These are phyloP conservation scores for Cephalophus harveyi DNA, from an alignment of 2,113 vertebrate species.

Conservation along the genomic window DNA sequence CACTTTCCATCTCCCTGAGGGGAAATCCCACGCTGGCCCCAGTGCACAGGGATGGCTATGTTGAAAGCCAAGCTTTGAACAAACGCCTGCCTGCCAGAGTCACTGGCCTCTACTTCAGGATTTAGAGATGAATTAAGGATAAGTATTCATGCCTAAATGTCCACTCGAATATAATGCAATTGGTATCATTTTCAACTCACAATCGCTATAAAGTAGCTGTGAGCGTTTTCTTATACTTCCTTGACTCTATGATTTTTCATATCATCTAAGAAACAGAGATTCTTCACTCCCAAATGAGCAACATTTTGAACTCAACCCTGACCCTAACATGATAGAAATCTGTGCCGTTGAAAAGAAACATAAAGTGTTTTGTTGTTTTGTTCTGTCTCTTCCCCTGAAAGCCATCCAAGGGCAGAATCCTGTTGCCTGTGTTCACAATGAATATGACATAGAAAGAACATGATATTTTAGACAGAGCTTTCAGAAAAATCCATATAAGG, in stretches of 20 bases:
- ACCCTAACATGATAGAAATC: conserved; percentile 72
- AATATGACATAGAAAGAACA: conserved; percentile 63
- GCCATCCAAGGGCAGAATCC: conserved; percentile 73
- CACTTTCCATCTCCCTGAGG: conserved; percentile 58
- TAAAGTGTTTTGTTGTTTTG: conserved; percentile 70
- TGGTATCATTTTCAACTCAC: conserved; percentile 9
- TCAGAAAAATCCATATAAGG: conserved; percentile 76
- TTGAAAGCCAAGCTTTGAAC: conserved; percentile 48
- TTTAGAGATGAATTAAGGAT: conserved; percentile 59
- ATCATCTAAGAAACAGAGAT: conserved; percentile 65
- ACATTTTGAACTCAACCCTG: conserved; percentile 71
- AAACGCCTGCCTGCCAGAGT: conserved; percentile 46
- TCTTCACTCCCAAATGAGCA: conserved; percentile 66
- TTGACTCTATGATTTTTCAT: conserved; percentile 48
- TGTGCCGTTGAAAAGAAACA: conserved; percentile 61
- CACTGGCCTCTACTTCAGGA: background rate
- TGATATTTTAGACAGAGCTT: conserved; percentile 68
- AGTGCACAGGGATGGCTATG: conserved; percentile 54
- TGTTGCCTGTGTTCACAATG: conserved; percentile 68
- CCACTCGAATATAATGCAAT: conserved; percentile 9
- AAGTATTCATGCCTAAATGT: conserved; percentile 44
- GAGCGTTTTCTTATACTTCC: conserved; percentile 17
- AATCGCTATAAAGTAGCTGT: conserved; percentile 7
- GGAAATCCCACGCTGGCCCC: conserved; percentile 25
- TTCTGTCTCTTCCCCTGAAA: conserved; percentile 69